Conservation (phyloP, 2,113 vertebrate species). For the Colius striatus region DNA sequence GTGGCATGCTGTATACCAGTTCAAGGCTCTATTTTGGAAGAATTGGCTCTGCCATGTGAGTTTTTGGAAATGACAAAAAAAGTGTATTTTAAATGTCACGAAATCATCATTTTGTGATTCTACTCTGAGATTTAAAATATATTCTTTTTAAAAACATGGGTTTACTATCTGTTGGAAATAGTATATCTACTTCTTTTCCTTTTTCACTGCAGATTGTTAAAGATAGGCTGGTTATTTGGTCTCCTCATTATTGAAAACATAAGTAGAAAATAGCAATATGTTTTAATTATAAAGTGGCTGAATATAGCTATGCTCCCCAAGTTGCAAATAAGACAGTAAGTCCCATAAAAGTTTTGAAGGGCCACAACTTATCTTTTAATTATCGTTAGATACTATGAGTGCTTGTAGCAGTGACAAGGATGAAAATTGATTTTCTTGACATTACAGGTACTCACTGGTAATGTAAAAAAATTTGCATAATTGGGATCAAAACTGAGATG, state of each 20-base stretch:
- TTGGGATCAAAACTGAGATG: neutral
- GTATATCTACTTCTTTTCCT: neutral
- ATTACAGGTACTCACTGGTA: neutral
- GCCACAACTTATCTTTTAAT: neutral
- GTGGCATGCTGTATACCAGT: conserved; percentile 50
- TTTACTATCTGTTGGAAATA: neutral
- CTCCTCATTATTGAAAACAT: neutral
- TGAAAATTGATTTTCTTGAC: neutral
- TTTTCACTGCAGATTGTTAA: neutral
- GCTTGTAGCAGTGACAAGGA: neutral
- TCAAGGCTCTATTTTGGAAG: conserved; percentile 78
- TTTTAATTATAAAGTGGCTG: neutral
- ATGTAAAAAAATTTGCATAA: neutral
- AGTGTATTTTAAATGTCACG: neutral
- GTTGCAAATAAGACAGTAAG: neutral
- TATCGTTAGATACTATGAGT: neutral
- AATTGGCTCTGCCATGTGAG: conserved; percentile 78
- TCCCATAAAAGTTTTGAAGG: neutral
- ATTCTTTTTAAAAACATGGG: too few relatives aligned
- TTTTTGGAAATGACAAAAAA: neutral
- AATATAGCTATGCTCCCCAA: neutral
- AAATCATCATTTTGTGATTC: too few relatives aligned
- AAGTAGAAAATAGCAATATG: neutral
- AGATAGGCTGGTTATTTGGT: neutral
- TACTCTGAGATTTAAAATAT: too few relatives aligned